Base-by-base conservation (phyloP, 2,797 vertebrate genomes). In the Coracias cyanogaster region DNA sequence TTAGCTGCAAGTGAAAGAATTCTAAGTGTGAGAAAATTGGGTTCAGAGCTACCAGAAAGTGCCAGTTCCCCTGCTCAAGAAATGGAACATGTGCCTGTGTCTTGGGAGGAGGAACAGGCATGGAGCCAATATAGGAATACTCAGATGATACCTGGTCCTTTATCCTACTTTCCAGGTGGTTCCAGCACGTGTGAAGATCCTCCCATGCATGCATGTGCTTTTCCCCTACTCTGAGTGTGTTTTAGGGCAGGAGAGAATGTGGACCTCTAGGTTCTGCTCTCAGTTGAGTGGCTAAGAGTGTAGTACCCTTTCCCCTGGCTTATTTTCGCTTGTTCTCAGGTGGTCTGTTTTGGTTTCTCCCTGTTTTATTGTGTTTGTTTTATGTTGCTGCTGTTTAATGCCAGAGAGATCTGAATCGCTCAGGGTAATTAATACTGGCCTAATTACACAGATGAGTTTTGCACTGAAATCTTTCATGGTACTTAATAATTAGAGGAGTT, bases 341-440 rank as follows among this genome's bases (percentile, higher is more conserved):
- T 82, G n/a, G 9, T 58, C 43, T 28, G 7, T 9, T 72, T 35
- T 9, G 74, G 74, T 45, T 92, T 93, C 94, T 51, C 71, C 74
- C 60, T 45, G 15, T 8, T 55, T 62, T n/a, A 54, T 41, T n/a
- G 7, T 57, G 57, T 69, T 66, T 55, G 55, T 79, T 81, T 12
- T 29, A 8, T 2, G 13, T 58, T 55, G 49, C 48, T 79, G 43
- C 7, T 80, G 35, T 76, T 92, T 64, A 77, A n/a, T 6, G 25
- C 65, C 33, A 9, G 18, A 46, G 31, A 74, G 26, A 69, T 70
- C 54, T 70, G 74, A 94, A 55, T 93, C 91, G 70, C 82, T 69
- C 39, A 24, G 51, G 71, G 62, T 55, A 33, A 66, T 94, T 96
- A 89, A 95, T 91, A 79, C 66, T 91, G 93, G 82, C 93, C 91